A percentile compares a stretch with the other conserved stretches of the same genome.
phyloP scores from a whole-genome alignment of 2,888 invertebrate species.

The Morinoia aosen region DNA sequence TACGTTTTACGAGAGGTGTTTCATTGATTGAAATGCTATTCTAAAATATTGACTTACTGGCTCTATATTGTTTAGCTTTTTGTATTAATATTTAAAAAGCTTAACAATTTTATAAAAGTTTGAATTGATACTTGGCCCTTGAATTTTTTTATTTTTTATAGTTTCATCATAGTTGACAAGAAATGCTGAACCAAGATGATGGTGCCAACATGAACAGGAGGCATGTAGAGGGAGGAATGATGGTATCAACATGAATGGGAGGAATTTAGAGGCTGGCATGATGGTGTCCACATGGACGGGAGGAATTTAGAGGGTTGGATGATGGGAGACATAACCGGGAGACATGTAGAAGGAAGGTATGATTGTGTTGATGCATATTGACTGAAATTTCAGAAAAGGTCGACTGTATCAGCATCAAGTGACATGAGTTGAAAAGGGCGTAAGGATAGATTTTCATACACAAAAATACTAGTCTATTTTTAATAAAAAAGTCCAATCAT shows the following conservation, averaged over 20 bases:
- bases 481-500: neutral
- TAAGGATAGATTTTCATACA: neutral
- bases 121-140: neutral
- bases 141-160: neutral
- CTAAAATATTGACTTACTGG: neutral
- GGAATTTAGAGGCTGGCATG: neutral
- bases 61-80: neutral
- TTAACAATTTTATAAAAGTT: neutral
- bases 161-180: neutral
- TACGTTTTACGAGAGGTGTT: neutral
- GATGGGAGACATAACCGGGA: neutral
- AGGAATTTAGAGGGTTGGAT: neutral
- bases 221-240: neutral
- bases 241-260: neutral
- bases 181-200: neutral
- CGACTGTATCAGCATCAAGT: neutral
- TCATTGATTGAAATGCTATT: neutral
- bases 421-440: neutral
- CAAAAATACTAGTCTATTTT: constrained; percentile 29
- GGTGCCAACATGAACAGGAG: neutral
- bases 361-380: too few relatives aligned
- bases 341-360: too few relatives aligned
- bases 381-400: too few relatives aligned
- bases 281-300: neutral
- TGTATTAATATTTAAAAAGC: neutral